phyloP scores from a whole-genome alignment of 2,113 vertebrate genomes.

The Melanerpes aurifrons region DNA sequence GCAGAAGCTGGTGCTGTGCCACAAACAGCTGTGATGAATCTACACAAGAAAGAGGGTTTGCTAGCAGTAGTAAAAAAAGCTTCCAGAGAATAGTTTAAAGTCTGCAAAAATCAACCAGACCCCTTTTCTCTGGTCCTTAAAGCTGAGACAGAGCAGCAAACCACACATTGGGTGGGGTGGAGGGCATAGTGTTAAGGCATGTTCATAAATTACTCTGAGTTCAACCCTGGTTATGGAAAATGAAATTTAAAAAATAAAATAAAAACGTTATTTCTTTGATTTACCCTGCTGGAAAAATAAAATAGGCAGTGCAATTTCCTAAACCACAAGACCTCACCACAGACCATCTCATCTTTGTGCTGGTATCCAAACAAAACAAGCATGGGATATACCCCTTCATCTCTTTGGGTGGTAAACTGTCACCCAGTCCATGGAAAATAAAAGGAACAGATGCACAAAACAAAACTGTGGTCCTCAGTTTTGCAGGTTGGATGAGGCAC shows the following conservation, averaged over 20 bases:
- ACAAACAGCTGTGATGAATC: slow-evolving; percentile 40
- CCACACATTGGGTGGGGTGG: background rate
- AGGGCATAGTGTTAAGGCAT: background rate
- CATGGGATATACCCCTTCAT: slow-evolving; percentile 65
- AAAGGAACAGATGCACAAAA: slow-evolving; percentile 67
- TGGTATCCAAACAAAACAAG: slow-evolving; percentile 59
- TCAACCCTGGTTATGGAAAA: slow-evolving; percentile 50
- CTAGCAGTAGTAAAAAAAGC: slow-evolving; percentile 11
- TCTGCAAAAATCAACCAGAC: background rate
- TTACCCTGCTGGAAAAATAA: slow-evolving; percentile 65
- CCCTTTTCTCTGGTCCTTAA: background rate
- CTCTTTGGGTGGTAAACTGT: slow-evolving; percentile 77
- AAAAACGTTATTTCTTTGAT: slow-evolving; percentile 64
- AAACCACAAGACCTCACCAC: slow-evolving; percentile 70
- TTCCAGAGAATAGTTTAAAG: background rate
- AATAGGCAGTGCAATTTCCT: slow-evolving; percentile 63
- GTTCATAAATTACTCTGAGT: slow-evolving; percentile 46
- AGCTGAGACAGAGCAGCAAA: slow-evolving; percentile 5
- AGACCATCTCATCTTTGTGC: slow-evolving; percentile 58
- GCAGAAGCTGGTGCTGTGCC: background rate
- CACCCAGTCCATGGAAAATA: slow-evolving; percentile 57
- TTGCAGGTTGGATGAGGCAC: slow-evolving; percentile 45
- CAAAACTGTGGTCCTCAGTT: background rate
- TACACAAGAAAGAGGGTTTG: background rate
- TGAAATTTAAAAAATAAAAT: background rate